Conservation (phyloP, 2,888 invertebrate species). For the Brenthis daphne region DNA sequence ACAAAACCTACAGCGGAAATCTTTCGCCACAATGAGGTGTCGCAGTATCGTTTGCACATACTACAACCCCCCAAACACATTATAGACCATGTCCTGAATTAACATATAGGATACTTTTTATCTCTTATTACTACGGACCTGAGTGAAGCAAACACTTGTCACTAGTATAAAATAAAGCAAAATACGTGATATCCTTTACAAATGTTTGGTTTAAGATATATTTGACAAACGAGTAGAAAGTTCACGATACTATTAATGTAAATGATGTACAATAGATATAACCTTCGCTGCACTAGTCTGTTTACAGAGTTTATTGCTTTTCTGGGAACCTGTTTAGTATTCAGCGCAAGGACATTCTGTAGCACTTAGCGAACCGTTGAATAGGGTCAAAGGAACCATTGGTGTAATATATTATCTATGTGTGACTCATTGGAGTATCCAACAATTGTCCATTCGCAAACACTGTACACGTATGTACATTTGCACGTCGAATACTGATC, state of each 20-base stretch:
- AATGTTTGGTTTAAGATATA: no score
- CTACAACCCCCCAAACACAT: no score
- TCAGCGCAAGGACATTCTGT: conserved; percentile 71
- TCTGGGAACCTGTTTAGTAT: conserved; percentile 68
- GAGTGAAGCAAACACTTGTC: no score
- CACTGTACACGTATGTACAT: conserved; percentile 60
- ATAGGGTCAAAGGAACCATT: conserved; percentile 77
- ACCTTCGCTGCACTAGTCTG: conserved; percentile 40
- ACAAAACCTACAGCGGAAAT: no score
- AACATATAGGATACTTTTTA: no score
- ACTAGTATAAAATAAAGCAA: no score
- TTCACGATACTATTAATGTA: conserved; percentile 15
- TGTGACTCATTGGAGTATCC: conserved; percentile 73
- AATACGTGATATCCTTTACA: no score
- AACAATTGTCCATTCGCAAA: conserved; percentile 62
- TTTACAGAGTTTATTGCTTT: conserved; percentile 54
- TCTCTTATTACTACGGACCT: no score
- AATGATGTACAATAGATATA: conserved; percentile 40
- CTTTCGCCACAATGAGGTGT: no score
- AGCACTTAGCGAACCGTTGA: conserved; percentile 67
- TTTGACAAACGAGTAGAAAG: conserved; percentile 2
- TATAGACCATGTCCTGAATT: no score
- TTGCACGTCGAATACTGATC: conserved; percentile 66
- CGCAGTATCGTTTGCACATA: no score
- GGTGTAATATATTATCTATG: conserved; percentile 65